Percentiles rank a stretch among this genome's conserved stretches.
Evolutionary conservation across 2,113 vertebrate genomes (phyloP).

Genomic region (Cynoglossus semilaevis): DNA sequence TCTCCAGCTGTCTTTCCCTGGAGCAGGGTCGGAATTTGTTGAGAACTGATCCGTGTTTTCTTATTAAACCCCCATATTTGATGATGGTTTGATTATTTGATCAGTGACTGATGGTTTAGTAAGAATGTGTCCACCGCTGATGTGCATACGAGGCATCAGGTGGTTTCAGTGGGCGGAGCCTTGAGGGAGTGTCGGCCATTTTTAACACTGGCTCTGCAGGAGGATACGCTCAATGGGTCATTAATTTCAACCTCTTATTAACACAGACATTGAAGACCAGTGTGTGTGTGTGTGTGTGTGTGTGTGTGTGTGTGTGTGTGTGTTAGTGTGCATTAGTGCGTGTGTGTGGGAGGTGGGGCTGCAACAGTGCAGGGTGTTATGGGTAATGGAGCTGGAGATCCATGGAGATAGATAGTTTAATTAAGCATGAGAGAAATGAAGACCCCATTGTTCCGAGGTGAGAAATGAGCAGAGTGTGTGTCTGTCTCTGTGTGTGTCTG

Average conservation of each 20-base stretch:
- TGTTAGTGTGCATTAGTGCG: neutral
- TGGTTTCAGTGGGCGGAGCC: neutral
- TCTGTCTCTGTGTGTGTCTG: neutral
- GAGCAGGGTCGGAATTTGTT: no score
- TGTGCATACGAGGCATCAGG: no score
- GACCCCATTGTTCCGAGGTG: conserved; percentile 46
- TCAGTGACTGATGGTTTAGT: no score
- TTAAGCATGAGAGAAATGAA: conserved; percentile 67
- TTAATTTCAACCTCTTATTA: conserved; percentile 50
- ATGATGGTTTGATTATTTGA: no score
- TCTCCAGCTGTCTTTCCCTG: no score
- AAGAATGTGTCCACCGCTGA: no score
- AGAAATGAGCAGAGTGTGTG: conserved; percentile 47
- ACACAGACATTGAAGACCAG: conserved; percentile 24
- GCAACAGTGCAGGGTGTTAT: conserved; percentile 32
- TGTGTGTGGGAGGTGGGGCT: neutral
- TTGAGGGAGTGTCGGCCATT: conserved; percentile 5
- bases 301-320: neutral
- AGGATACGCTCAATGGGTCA: conserved; percentile 33
- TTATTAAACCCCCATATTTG: no score
- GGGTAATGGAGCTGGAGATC: conserved; percentile 57
- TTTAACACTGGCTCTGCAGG: conserved; percentile 32
- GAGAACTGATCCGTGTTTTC: no score
- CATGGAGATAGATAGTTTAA: conserved; percentile 63
- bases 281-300: neutral